Evolutionary conservation across 2,888 invertebrate genomes (phyloP).

Genomic region (Charanyca ferruginea): DNA sequence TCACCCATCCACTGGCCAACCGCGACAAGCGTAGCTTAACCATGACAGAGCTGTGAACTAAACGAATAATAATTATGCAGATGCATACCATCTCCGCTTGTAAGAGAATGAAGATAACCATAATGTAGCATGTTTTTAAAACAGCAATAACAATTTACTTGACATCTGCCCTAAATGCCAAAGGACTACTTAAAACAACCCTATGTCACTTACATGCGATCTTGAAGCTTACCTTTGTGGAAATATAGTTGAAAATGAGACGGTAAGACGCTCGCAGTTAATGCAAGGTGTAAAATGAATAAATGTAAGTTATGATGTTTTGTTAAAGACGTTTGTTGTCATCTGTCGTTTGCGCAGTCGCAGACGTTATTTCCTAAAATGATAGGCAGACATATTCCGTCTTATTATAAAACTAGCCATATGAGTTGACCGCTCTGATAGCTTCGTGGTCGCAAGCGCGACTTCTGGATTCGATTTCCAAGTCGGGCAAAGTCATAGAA

Average conservation of each 20-base stretch:
- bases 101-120: slow-evolving; percentile 1
- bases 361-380: neutral
- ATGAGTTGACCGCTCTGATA: too few relatives aligned
- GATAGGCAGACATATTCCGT: neutral
- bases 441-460: too few relatives aligned
- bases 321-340: slow-evolving; percentile 32
- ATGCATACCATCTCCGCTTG: slow-evolving; percentile 16
- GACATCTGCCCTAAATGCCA: slow-evolving; percentile 44
- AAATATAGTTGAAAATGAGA: neutral
- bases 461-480: too few relatives aligned
- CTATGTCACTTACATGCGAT: neutral
- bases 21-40: too few relatives aligned
- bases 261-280: neutral
- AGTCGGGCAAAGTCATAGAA: too few relatives aligned
- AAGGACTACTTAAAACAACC: slow-evolving; percentile 16
- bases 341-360: slow-evolving; percentile 17
- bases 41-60: neutral
- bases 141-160: slow-evolving; percentile 27
- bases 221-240: rapidly evolving
- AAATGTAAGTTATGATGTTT: slow-evolving; percentile 5
- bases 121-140: slow-evolving; percentile 14
- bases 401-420: too few relatives aligned
- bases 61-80: slow-evolving; percentile 19
- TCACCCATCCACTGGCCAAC: too few relatives aligned
- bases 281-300: slow-evolving; percentile 37